A percentile compares a stretch with the other conserved stretches of the same genome.
Conservation (phyloP, 2,888 invertebrate species). For the Plagiodera versicolora region DNA sequence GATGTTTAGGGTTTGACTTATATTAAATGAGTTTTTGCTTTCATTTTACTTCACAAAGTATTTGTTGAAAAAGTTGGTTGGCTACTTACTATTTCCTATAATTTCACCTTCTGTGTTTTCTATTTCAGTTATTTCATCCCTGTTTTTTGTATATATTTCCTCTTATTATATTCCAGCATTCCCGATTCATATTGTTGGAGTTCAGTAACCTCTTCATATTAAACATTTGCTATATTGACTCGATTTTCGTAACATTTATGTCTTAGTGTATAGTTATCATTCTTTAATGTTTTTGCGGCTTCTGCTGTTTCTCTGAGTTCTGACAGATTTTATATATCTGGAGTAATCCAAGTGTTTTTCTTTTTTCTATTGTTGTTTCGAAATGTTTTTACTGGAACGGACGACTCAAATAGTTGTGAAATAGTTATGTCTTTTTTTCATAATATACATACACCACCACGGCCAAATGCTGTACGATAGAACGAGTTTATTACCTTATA, state of each 20-base stretch:
- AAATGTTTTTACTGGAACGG: neutral
- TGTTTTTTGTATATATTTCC: neutral
- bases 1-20: neutral
- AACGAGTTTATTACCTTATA: too few species aligned
- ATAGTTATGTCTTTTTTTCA: too few species aligned
- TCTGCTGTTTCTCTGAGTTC: neutral
- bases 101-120: neutral
- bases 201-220: neutral
- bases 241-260: slow-evolving; percentile 1
- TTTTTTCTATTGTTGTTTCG: neutral
- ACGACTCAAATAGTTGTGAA: too few species aligned
- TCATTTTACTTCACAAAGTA: neutral
- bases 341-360: neutral
- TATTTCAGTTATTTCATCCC: neutral
- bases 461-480: too few species aligned
- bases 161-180: neutral
- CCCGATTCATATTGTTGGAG: neutral
- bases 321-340: neutral
- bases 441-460: too few species aligned
- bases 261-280: slow-evolving; percentile 2
- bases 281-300: neutral
- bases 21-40: neutral
- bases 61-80: neutral
- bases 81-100: neutral
- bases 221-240: neutral